Evolutionary conservation across 2,797 vertebrate species (phyloP), one percentile per base, ranked within the genome.

Genomic region (Helostoma temminkii): DNA sequence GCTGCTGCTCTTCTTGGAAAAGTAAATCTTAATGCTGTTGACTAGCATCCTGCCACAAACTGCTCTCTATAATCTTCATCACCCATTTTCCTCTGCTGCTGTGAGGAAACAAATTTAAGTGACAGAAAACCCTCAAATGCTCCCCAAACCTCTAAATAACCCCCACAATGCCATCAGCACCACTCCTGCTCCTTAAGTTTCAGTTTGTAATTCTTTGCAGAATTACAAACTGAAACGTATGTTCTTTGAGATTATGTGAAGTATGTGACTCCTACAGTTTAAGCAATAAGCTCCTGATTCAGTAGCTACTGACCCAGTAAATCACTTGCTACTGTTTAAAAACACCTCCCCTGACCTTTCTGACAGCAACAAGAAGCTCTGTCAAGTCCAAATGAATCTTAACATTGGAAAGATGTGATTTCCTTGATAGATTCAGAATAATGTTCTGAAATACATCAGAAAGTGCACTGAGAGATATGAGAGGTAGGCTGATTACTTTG

Each of bases 31-130:
- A 78, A 71, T 74, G 59, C 68, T 87, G 83, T 81, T 79, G 84
- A 86, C 62, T 83, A 66, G 57, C 68, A 46, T 66, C 61, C 59
- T 74, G 84, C 80, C 86, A 69, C 75, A 86, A 85, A 85, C 66
- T 80, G 74, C 75, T 78, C 71, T 45, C 53, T 61, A 26, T 83
- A 80, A 80, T 83, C 81, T 34, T 50, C 39, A 24, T 66, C 62
- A 46, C 10, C 25, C 32, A 26, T 25, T 34, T 56, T 72, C 67
- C 55, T 55, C 41, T 71, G 36, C 74, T 45, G 34, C 62, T 69
- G 76, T 5, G 21, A 63, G 59, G 72, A 67, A 84, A 72, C 54
- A 4, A 6, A 75, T 74, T 62, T 30, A 66, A 66, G 61, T 70
- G 64, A 80, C 65, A 76, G 64, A 78, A 83, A 88, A 64, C 53